Evolutionary conservation across 2,113 vertebrate species (phyloP).

Genomic region (Chroicocephalus ridibundus): DNA sequence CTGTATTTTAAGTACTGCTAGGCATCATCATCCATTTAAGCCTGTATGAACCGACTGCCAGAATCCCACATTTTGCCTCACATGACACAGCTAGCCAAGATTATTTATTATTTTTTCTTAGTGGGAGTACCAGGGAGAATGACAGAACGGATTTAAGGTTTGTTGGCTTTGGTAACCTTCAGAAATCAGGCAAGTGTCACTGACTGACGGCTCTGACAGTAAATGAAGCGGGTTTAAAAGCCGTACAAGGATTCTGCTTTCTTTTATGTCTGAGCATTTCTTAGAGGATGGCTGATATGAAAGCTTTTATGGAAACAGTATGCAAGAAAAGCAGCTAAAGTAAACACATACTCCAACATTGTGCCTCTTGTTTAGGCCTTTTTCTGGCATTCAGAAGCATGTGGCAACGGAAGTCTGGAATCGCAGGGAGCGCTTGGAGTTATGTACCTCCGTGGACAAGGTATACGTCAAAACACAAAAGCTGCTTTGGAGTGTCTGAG

Average conservation of each 20-base stretch:
- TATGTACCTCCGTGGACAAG: conserved; percentile 82
- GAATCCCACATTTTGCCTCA: background rate
- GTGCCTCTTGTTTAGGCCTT: conserved; percentile 73
- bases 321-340: background rate
- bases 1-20: background rate
- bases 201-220: background rate
- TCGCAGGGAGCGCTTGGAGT: conserved; percentile 81
- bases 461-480: conserved; percentile 45
- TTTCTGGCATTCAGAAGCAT: conserved; percentile 85
- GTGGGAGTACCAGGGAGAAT: background rate
- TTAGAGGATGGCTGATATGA: background rate
- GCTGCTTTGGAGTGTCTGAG: conserved; percentile 74
- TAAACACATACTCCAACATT: background rate
- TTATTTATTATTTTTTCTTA: background rate
- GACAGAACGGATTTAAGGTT: background rate
- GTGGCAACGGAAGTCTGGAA: conserved; percentile 82
- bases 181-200: background rate
- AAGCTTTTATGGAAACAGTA: background rate
- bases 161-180: background rate
- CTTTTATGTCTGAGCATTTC: background rate
- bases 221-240: background rate
- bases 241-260: background rate
- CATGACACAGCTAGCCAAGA: background rate
- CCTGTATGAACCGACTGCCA: background rate
- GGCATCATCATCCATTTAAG: background rate